Base-by-base conservation (phyloP, 2,797 vertebrate genomes). In the Spondyliosoma cantharus region DNA sequence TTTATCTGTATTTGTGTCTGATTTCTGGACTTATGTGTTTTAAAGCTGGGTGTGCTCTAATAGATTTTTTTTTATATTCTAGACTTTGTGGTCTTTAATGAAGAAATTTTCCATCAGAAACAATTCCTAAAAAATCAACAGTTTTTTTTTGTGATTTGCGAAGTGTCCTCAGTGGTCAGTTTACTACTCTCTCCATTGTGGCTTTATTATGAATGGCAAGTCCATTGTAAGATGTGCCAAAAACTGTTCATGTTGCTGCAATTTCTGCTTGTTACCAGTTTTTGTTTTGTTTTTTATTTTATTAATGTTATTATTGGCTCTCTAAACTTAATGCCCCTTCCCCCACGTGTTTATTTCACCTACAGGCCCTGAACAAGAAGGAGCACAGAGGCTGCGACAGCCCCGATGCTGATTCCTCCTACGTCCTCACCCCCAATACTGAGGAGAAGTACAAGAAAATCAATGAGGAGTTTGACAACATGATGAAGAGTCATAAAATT, bases 381-480 rank as follows among this genome's bases (percentile, higher is more conserved):
- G 97, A 98, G 93, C 97, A 98, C 94, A 93, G 97, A 95, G 96
- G 97, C 89, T 97, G 97, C 71, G 97, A 99, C 94, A 98, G 97
- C 93, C 97, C 97, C 20, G 97, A 98, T 81, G 94, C 94, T 67
- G 97, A 98, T 12, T 90, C 95, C 92, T 95, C 97, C 81, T 98
- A 97, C 91, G 92, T 97, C 92, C 96, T 98, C 91, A 97, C 96
- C 80, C 97, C 97, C 85, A 96, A 96, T 88, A 97, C 97, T 70
- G 97, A 98, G 94, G 97, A 98, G 94, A 99, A 99, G 90, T 98
- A 99, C 95, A 98, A 98, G 95, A 98, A 98, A 96, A 98, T 99
- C 87, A 98, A 99, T 88, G 97, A 99, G 91, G 97, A 98, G 89
- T 99, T 99, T 93, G 97, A 99, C 97, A 97, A 97, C 96, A 99